Base-by-base conservation (phyloP, 2,888 invertebrate genomes). In the Ornithoptera alexandrae region DNA sequence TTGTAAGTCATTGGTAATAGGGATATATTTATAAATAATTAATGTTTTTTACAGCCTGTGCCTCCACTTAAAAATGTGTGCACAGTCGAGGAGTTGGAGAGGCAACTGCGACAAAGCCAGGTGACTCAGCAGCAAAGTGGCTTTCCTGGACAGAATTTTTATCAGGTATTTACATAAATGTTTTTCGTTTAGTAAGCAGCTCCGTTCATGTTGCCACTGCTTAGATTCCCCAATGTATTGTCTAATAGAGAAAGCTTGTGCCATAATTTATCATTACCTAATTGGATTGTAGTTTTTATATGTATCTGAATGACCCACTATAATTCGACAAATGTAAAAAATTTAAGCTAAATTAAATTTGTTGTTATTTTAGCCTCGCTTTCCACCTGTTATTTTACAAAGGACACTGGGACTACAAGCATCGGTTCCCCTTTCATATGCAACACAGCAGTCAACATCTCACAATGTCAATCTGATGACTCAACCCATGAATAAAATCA, bases 41-140 rank as follows among this genome's bases (percentile, higher is more conserved):
- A 1, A 15, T 56, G 5, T n/a, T 6, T 6, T 56, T 56, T 67
- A 0, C 77, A 88, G 86, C 80, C 84, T 7, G 77, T 78, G 39
- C 85, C 87, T 67, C 74, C 81, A 0, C 83, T 94, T 67, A 94
- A 94, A 81, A 95, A 95, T 88, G 94, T 95, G 59, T 94, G 95
- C 81, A 96, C 96, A 0, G 95, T 96, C 12, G 96, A 96, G 79
- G 96, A 96, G 81, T 76, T 96, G 78, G 96, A 96, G 81, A 91
- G 95, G 59, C 95, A 94, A 76, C 86, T 96, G 68, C 93, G 95
- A 1, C 93, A 94, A 74, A 87, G 85, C 20, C 90, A 84, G 62
- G 72, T 70, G 61, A 88, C 88, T 62, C 90, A 87, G 42, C 85
- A 82, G 68, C 79, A 76, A 3, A 82, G 76, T 68, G 67, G 67